A percentile compares a stretch with the other conserved stretches of the same genome.
phyloP scores from a whole-genome alignment of 2,888 invertebrate species.

The Cistogaster globosa region DNA sequence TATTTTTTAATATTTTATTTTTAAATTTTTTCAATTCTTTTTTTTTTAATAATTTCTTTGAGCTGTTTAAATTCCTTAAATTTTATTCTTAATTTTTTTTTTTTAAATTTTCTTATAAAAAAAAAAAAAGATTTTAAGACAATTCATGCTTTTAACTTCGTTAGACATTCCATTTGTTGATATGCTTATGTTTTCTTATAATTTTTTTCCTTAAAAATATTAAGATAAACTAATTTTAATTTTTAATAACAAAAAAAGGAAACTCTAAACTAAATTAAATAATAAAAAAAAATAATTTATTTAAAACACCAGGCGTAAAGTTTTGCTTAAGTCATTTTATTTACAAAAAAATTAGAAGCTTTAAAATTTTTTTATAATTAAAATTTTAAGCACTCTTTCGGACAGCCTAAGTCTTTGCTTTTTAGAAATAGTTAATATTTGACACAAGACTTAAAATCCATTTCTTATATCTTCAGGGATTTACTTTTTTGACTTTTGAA shows the following conservation, averaged over 20 bases:
- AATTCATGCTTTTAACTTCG: not conserved
- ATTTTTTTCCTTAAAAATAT: not conserved
- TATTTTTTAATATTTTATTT: constrained; percentile 25
- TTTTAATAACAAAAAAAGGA: not conserved
- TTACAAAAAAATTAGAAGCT: too few species aligned
- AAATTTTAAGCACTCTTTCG: too few species aligned
- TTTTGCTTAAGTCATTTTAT: too few species aligned
- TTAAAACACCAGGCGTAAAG: too few species aligned
- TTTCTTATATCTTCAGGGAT: too few species aligned
- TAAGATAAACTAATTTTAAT: constrained; percentile 11
- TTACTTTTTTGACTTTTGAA: too few species aligned
- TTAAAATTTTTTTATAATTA: too few species aligned
- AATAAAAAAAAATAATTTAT: not conserved
- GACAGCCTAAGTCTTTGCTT: too few species aligned
- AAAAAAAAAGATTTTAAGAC: not conserved
- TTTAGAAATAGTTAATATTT: too few species aligned
- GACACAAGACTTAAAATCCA: too few species aligned
- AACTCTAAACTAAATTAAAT: not conserved
- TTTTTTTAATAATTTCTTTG: constrained; percentile 16
- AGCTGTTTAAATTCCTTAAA: constrained; percentile 32
- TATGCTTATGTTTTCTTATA: constrained; percentile 9
- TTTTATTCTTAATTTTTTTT: not conserved
- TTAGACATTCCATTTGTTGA: not conserved
- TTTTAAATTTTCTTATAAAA: not conserved
- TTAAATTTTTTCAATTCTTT: not conserved